These are phyloP conservation scores for Ramphastos sulfuratus DNA, from an alignment of 2,113 vertebrate genomes.

Conservation along the genomic window DNA sequence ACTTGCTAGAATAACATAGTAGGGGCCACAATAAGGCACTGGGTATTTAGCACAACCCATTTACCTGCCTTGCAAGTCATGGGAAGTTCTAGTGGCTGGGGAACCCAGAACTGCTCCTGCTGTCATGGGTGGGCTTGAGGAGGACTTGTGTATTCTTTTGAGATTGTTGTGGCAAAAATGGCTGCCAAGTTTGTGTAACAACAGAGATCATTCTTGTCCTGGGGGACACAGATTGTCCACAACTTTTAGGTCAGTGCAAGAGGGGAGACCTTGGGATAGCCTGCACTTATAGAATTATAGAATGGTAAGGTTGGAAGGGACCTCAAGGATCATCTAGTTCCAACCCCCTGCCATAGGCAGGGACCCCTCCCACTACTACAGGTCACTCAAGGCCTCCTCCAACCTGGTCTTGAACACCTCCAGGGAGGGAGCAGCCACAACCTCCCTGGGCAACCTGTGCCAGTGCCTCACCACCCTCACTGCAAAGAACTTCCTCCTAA, in stretches of 20 bases:
- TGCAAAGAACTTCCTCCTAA: too few species aligned
- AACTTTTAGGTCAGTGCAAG: not conserved
- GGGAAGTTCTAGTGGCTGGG: not conserved
- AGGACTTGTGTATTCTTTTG: not conserved
- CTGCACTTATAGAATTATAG: too few species aligned
- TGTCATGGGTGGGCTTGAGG: not conserved
- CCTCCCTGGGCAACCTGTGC: too few species aligned
- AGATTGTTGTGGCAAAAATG: not conserved
- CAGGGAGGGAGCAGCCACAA: too few species aligned
- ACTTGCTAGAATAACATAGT: not conserved
- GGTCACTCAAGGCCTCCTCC: too few species aligned
- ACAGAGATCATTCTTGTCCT: not conserved
- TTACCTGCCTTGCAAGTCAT: not conserved
- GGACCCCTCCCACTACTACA: too few species aligned
- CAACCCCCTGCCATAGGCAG: too few species aligned
- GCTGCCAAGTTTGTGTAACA: not conserved
- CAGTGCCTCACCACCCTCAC: too few species aligned
- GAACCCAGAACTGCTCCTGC: not conserved
- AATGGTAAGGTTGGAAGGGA: too few species aligned
- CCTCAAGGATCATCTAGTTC: too few species aligned
- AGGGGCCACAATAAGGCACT: not conserved
- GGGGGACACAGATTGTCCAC: accelerated
- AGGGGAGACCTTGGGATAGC: not conserved
- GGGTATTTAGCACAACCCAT: not conserved
- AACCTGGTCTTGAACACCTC: too few species aligned